Percentiles rank a stretch among this genome's conserved stretches.
These are phyloP conservation scores for Drosophila mauritiana DNA, from an alignment of 1,140 invertebrate species.

Conservation along the genomic window DNA sequence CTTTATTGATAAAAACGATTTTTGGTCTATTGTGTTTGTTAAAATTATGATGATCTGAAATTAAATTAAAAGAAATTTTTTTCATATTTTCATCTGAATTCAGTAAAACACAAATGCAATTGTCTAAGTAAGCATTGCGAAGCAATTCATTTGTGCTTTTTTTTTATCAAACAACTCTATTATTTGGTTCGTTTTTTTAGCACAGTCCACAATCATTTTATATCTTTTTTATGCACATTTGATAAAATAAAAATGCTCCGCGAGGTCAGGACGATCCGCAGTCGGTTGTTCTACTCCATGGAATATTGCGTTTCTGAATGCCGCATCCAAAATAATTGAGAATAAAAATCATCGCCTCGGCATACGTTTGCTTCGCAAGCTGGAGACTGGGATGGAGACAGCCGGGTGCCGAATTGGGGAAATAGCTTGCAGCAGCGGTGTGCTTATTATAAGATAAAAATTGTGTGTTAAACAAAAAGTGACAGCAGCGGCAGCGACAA, in stretches of 20 bases:
- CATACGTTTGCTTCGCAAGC: conserved; percentile 36
- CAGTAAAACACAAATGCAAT: neutral
- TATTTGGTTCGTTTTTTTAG: neutral
- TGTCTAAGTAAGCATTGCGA: neutral
- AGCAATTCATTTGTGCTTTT: neutral
- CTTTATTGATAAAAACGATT: conserved; percentile 59
- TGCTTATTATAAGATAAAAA: conserved; percentile 84
- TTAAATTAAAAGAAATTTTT: conserved; percentile 29
- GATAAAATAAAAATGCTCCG: conserved; percentile 76
- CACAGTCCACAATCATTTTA: conserved; percentile 33
- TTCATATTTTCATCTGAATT: conserved; percentile 15
- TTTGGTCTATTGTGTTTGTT: conserved; percentile 81
- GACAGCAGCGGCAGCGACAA: conserved; percentile 30
- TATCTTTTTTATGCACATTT: conserved; percentile 65
- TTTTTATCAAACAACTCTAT: neutral
- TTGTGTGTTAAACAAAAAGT: conserved; percentile 72
- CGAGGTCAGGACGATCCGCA: conserved; percentile 74
- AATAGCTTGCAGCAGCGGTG: conserved; percentile 38
- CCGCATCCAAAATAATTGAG: conserved; percentile 69
- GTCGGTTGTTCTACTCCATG: conserved; percentile 78
- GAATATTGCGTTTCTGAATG: conserved; percentile 72
- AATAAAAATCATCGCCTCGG: conserved; percentile 69
- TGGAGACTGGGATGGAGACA: neutral
- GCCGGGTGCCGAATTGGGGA: conserved; percentile 13
- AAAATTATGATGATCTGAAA: conserved; percentile 84